A percentile compares a stretch with the other conserved stretches of the same genome.
Evolutionary conservation across 2,113 vertebrate genomes (phyloP).

Genomic region (Tupaia tana): DNA sequence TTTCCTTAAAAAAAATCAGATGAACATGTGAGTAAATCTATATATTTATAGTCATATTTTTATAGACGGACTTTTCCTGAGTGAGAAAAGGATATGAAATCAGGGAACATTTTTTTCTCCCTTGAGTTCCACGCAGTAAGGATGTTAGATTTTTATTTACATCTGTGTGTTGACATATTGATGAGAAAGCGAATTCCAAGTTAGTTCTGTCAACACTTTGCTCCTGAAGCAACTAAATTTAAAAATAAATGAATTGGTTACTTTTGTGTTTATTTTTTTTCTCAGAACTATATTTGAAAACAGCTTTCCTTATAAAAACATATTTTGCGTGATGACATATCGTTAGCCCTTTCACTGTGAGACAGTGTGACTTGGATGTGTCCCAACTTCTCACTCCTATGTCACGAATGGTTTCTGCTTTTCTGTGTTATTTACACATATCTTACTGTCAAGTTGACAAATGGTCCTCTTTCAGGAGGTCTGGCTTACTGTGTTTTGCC

Average conservation of each 20-base stretch:
- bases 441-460: neutral
- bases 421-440: neutral
- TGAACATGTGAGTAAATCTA: constrained; percentile 4
- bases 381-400: neutral
- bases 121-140: neutral
- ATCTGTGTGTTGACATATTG: neutral
- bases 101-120: neutral
- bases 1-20: constrained; percentile 8
- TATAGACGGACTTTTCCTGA: constrained; percentile 5
- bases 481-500: neutral
- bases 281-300: constrained; percentile 14
- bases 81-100: neutral
- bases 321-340: neutral
- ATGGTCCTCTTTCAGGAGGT: neutral
- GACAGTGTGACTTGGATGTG: neutral
- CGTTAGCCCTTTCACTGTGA: neutral
- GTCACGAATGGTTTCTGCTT: neutral
- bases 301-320: constrained; percentile 24
- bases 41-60: neutral
- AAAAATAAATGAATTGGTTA: neutral
- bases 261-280: constrained; percentile 29
- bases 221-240: neutral
- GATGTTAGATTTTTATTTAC: constrained; percentile 5
- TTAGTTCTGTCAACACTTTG: constrained; percentile 42
- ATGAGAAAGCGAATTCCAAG: constrained; percentile 42